These are phyloP conservation scores for Sminthurinus signatus DNA, from an alignment of 1,140 invertebrate species.

Conservation along the genomic window DNA sequence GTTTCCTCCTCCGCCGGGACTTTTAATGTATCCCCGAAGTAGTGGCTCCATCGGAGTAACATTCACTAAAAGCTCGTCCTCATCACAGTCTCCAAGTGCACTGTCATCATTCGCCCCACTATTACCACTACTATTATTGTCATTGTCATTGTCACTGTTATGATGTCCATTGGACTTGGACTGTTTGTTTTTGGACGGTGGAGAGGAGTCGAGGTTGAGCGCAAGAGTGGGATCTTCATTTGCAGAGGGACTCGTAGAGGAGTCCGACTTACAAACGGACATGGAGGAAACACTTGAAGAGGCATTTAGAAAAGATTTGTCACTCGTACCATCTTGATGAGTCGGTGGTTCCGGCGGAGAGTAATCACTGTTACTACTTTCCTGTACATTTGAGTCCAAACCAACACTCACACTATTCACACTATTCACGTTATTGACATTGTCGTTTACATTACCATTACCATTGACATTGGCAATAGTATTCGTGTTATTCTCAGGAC, in stretches of 20 bases:
- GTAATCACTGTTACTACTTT: no score
- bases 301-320: slow-evolving; percentile 3
- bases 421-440: neutral
- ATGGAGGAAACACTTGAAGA: slow-evolving; percentile 10
- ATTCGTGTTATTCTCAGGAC: neutral
- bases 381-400: no score
- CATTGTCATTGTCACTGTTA: slow-evolving; percentile 1
- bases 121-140: neutral
- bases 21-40: slow-evolving; percentile 63
- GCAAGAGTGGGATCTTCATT: no score
- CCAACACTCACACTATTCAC: no score
- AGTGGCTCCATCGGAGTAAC: slow-evolving; percentile 90
- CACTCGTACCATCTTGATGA: neutral
- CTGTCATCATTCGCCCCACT: slow-evolving; percentile 37
- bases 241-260: neutral
- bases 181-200: no score
- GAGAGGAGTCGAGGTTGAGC: neutral
- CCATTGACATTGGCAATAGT: neutral
- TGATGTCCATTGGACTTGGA: no score
- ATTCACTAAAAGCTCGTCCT: slow-evolving; percentile 70
- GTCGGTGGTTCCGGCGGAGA: neutral
- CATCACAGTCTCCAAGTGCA: slow-evolving; percentile 51
- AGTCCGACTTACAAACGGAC: slow-evolving; percentile 1
- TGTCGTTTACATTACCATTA: neutral
- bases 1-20: slow-evolving; percentile 27